Evolutionary conservation across 2,888 invertebrate species (phyloP).

Genomic region (Philopedon plagiatum): DNA sequence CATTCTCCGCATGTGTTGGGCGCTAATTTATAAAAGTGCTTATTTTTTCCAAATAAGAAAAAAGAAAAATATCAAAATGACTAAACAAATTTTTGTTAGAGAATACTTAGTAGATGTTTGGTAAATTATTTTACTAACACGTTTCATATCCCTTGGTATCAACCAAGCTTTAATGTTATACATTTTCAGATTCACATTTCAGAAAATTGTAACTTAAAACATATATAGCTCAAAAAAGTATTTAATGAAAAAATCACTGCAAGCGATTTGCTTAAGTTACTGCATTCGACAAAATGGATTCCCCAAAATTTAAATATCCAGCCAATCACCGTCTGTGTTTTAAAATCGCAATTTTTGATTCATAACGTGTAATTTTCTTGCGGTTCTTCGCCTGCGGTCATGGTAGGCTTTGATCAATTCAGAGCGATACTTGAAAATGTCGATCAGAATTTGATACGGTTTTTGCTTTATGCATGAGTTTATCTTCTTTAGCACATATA

Average conservation of each 20-base stretch:
- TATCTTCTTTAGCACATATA: constrained; percentile 8
- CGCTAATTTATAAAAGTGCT: too few species aligned
- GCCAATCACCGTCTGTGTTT: constrained; percentile 43
- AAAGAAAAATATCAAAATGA: too few species aligned
- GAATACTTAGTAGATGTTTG: too few species aligned
- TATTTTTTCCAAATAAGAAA: too few species aligned
- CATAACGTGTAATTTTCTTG: constrained; percentile 43
- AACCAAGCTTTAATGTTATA: too few species aligned
- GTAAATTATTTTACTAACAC: too few species aligned
- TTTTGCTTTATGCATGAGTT: constrained; percentile 33
- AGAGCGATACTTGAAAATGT: constrained; percentile 47
- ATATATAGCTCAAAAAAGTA: background rate
- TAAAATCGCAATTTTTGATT: constrained; percentile 40
- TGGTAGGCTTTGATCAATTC: constrained; percentile 39
- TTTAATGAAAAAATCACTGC: background rate
- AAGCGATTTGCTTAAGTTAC: background rate
- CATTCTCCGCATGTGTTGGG: too few species aligned
- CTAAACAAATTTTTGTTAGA: too few species aligned
- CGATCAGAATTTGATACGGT: constrained; percentile 50
- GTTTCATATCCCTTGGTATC: too few species aligned
- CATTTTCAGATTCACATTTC: too few species aligned
- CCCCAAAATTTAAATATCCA: constrained; percentile 46
- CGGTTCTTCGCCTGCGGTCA: constrained; percentile 42
- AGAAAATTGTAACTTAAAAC: too few species aligned
- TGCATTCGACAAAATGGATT: constrained; percentile 43